These are phyloP conservation scores for Drosophila tanythrix DNA, from an alignment of 2,888 invertebrate genomes.

Conservation along the genomic window DNA sequence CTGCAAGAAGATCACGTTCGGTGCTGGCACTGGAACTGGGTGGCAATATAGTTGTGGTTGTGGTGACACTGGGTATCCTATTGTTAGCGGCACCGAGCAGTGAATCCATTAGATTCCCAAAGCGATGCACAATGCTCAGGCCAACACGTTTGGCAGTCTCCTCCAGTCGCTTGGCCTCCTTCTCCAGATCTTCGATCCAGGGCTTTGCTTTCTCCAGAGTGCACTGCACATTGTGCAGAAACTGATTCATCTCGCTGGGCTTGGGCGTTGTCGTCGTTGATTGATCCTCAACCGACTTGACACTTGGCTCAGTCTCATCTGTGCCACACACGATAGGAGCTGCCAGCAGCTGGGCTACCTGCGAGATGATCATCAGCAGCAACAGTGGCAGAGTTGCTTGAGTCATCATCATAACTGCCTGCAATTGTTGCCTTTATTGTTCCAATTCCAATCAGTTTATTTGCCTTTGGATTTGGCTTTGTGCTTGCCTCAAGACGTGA, in stretches of 20 bases:
- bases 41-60: not conserved
- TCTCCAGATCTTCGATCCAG: conserved; percentile 81
- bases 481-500: not conserved
- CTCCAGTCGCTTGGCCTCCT: conserved; percentile 81
- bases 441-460: conserved; percentile 1
- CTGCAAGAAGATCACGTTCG: not conserved
- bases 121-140: conserved; percentile 69
- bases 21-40: conserved; percentile 11
- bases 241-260: conserved; percentile 74
- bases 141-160: conserved; percentile 77
- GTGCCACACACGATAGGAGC: conserved; percentile 60
- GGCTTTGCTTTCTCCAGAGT: conserved; percentile 82
- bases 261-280: conserved; percentile 28
- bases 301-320: conserved; percentile 23
- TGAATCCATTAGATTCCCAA: conserved; percentile 70
- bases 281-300: conserved; percentile 12
- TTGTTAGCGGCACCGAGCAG: conserved; percentile 39
- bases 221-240: conserved; percentile 78
- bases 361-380: conserved; percentile 20
- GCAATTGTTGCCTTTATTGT: conserved; percentile 5
- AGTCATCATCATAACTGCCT: conserved; percentile 44
- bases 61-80: conserved; percentile 1
- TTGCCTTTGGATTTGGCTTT: not conserved
- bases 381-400: conserved; percentile 21
- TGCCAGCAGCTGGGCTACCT: conserved; percentile 32